Evolutionary conservation across 2,888 invertebrate genomes (phyloP).

Genomic region (Athrips mouffetella): DNA sequence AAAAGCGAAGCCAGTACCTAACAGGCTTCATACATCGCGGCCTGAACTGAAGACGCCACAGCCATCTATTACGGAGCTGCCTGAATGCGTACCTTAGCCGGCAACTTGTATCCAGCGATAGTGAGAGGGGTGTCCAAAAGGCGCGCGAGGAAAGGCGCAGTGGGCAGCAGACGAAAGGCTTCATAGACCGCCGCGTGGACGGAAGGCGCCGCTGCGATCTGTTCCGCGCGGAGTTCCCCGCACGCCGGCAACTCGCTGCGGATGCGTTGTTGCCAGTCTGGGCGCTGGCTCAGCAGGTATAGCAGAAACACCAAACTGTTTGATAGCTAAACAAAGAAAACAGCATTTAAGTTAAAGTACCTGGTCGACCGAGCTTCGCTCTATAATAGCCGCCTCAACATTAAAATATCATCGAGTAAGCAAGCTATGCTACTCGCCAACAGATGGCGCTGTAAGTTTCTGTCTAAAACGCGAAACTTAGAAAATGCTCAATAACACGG

Average conservation of each 20-base stretch:
- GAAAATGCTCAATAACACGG: no score
- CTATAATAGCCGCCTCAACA: no score
- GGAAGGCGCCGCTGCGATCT: slow-evolving; percentile 83
- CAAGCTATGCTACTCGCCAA: no score
- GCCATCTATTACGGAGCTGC: no score
- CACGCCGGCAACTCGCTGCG: slow-evolving; percentile 81
- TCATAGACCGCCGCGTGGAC: slow-evolving; percentile 88
- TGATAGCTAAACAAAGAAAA: slow-evolving; percentile 77
- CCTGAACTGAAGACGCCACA: no score
- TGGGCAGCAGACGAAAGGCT: slow-evolving; percentile 85
- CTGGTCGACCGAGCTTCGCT: no score
- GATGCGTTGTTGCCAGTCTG: slow-evolving; percentile 81
- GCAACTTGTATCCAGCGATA: slow-evolving; percentile 83
- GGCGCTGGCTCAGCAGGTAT: slow-evolving; percentile 84
- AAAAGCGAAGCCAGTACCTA: no score
- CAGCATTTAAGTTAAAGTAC: not conserved
- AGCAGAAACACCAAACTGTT: slow-evolving; percentile 89
- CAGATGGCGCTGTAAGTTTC: no score
- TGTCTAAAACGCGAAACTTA: no score
- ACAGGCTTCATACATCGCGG: no score
- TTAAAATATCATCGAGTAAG: no score
- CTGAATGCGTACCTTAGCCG: slow-evolving; percentile 84
- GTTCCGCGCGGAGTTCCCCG: slow-evolving; percentile 76
- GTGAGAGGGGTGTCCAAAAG: slow-evolving; percentile 85
- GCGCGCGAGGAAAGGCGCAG: slow-evolving; percentile 88